phyloP scores from a whole-genome alignment of 2,797 vertebrate genomes.

The Etheostoma nigrum region DNA sequence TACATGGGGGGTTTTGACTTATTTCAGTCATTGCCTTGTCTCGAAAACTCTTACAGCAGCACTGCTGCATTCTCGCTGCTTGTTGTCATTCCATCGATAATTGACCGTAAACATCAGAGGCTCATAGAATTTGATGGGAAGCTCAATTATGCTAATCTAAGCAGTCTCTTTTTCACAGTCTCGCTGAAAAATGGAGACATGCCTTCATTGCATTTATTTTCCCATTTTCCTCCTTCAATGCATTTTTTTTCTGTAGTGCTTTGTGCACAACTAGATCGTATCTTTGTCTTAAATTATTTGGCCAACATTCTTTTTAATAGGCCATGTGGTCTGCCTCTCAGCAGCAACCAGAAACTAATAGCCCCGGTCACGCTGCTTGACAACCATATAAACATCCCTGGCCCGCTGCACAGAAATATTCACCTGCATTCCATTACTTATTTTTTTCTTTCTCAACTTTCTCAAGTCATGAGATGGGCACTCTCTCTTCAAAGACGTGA shows the following conservation, averaged over 20 bases:
- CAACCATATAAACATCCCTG: constrained; percentile 68
- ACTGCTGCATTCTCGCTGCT: constrained; percentile 47
- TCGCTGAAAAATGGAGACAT: constrained; percentile 50
- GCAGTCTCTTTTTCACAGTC: constrained; percentile 51
- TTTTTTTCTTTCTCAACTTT: constrained; percentile 21
- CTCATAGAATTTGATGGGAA: constrained; percentile 64
- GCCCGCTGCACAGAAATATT: constrained; percentile 48
- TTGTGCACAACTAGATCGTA: constrained; percentile 46
- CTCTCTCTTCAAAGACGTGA: constrained; percentile 46
- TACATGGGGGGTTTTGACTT: not conserved
- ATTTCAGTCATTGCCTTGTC: constrained; percentile 52
- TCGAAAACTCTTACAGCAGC: constrained; percentile 50
- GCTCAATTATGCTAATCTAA: constrained; percentile 63
- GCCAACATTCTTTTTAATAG: constrained; percentile 62
- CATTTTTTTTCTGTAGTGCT: constrained; percentile 13
- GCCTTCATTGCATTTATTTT: constrained; percentile 35
- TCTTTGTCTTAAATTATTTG: constrained; percentile 67
- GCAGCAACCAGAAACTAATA: constrained; percentile 57
- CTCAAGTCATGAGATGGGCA: constrained; percentile 25
- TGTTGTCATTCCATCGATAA: constrained; percentile 64
- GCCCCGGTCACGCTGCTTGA: constrained; percentile 62
- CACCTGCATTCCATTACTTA: constrained; percentile 40
- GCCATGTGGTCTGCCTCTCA: constrained; percentile 52
- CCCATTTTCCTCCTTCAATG: constrained; percentile 9
- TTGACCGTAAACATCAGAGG: constrained; percentile 66